Evolutionary conservation across 92 coral and sea anemone genomes (phyloP), one percentile per base, ranked within the genome.

Genomic region (Blastomussa wellsi): DNA sequence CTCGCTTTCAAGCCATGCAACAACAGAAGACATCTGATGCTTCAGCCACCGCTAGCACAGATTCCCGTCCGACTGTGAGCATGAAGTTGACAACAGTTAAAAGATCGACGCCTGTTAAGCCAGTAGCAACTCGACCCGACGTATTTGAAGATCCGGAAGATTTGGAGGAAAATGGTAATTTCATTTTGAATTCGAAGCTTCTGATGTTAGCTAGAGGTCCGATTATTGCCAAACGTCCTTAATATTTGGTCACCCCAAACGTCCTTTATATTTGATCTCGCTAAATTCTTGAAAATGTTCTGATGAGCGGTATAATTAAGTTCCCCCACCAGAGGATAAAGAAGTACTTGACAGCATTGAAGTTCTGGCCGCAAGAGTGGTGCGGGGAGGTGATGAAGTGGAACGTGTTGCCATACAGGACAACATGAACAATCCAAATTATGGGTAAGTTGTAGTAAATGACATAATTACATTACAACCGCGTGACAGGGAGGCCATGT

Each of bases 291-390:
- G 81, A 74, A 83, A 83, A 73, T 83, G 87, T 86, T 94, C 98
- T 93, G 90, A 96, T 94, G 94, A 97, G 91, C 93, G 94, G 91
- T 96, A 86, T 96, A 82, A 94, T 96, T 96, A 96, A 96, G 99
- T 96, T 94, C 92, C 92, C 93, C 99, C 99, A 92, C 95, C 96
- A 96, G 99, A 96, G 87, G 98, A 90, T 66, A 76, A 81, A 55
- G 87, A 74, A 49, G 68, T 80, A 26, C 84, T 86, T 39, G 90
- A 91, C 76, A 67, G 24, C 49, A 75, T 83, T 76, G 84, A 84
- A 62, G 81, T 84, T 7, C 78, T 77, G 79, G 90, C 85, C 0
- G 79, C 76, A 1, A 73, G 69, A 77, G 88, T 85, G 14, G 86
- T 92, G 8, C 84, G 87, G 78, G 94, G 89, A 12, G 87, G 89